Percentiles rank a stretch among this genome's conserved stretches.
Conservation (phyloP, 2,888 invertebrate genomes). For the Allolobophora icterica region DNA sequence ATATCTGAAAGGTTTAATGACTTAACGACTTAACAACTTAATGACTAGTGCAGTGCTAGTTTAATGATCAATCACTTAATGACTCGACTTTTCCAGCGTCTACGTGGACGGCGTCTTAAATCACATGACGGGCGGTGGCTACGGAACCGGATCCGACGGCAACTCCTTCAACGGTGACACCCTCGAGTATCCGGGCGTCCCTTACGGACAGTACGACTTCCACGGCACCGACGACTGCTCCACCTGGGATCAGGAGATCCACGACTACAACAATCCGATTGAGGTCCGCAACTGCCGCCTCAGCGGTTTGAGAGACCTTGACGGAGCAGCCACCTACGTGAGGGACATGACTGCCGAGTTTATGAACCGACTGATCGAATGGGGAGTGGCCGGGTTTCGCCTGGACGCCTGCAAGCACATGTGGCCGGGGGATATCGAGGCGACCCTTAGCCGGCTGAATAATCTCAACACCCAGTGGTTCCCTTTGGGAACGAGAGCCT, state of each 20-base stretch:
- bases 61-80: neutral
- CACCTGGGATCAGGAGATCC: slow-evolving; percentile 53
- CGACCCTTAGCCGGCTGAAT: slow-evolving; percentile 70
- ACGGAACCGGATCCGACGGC: slow-evolving; percentile 69
- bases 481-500: slow-evolving; percentile 65
- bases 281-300: slow-evolving; percentile 75
- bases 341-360: slow-evolving; percentile 73
- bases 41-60: too few relatives aligned
- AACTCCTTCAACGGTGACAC: slow-evolving; percentile 66
- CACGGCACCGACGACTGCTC: slow-evolving; percentile 66
- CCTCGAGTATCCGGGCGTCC: slow-evolving; percentile 61
- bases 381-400: slow-evolving; percentile 82
- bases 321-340: slow-evolving; percentile 75
- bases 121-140: slow-evolving; percentile 77
- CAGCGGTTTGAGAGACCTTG: slow-evolving; percentile 77
- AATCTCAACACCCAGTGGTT: slow-evolving; percentile 66
- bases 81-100: slow-evolving; percentile 68
- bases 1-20: too few relatives aligned
- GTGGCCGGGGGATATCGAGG: slow-evolving; percentile 74
- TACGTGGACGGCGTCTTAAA: slow-evolving; percentile 81
- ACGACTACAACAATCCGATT: slow-evolving; percentile 44
- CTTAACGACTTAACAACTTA: too few relatives aligned
- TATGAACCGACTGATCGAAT: slow-evolving; percentile 74
- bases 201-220: slow-evolving; percentile 72
- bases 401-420: slow-evolving; percentile 69